Conservation (phyloP, 2,797 vertebrate species). For the Zalophus californianus region DNA sequence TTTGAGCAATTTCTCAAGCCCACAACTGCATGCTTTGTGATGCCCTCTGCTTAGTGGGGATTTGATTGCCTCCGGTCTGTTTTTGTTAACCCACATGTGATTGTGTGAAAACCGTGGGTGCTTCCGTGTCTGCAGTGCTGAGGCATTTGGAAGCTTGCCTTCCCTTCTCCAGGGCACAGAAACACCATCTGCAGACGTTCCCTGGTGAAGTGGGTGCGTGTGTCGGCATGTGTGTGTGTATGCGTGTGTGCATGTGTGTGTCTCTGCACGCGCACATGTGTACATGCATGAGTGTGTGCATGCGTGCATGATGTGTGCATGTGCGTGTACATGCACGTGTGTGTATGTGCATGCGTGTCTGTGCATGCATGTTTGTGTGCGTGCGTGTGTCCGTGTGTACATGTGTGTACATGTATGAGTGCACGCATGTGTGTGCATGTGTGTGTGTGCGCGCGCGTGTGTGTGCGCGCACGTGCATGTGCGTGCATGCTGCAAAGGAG, state of each 20-base stretch:
- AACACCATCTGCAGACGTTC: neutral
- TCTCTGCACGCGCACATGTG: neutral
- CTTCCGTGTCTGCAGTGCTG: neutral
- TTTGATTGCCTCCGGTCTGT: neutral
- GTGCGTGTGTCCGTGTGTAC: too few relatives aligned
- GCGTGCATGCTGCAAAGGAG: too few relatives aligned
- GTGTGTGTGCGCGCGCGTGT: fast-evolving
- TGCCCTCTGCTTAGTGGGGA: neutral
- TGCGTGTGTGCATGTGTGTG: fast-evolving
- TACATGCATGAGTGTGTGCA: too few relatives aligned
- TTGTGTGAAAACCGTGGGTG: neutral
- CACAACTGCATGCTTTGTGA: neutral
- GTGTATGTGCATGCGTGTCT: neutral
- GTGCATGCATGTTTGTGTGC: too few relatives aligned
- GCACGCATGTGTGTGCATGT: fast-evolving
- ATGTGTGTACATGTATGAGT: neutral
- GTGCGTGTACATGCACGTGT: neutral
- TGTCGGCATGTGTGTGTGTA: neutral
- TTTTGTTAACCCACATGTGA: neutral
- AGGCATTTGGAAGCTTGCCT: neutral
- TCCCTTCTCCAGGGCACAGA: neutral
- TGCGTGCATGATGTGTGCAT: neutral
- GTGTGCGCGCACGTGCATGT: too few relatives aligned
- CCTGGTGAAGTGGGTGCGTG: fast-evolving
- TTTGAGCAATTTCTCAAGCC: neutral